These are phyloP conservation scores for Drosophila willistoni DNA, from an alignment of 1,140 invertebrate genomes.

Conservation along the genomic window DNA sequence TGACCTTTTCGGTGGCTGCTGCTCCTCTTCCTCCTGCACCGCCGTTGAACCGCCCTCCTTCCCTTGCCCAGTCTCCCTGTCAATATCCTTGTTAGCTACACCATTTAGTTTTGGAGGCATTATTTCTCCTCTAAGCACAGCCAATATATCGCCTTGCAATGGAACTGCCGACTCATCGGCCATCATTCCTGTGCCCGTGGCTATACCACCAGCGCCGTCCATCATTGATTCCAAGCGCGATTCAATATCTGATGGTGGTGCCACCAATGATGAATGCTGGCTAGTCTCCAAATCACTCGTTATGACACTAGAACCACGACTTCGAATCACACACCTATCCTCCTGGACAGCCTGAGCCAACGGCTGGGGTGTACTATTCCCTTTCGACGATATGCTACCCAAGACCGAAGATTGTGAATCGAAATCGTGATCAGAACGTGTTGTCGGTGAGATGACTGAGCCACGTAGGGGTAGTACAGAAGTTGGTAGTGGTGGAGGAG, in stretches of 20 bases:
- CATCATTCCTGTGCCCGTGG: not conserved
- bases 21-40: constrained; percentile 27
- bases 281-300: constrained; percentile 82
- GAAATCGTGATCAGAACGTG: constrained; percentile 77
- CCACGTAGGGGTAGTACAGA: constrained; percentile 43
- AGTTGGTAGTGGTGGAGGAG: constrained; percentile 36
- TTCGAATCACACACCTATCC: constrained; percentile 79
- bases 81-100: constrained; percentile 6
- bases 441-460: constrained; percentile 66
- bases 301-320: constrained; percentile 79
- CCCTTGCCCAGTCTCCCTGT: not conserved
- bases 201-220: constrained; percentile 58
- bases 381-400: constrained; percentile 82
- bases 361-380: constrained; percentile 73
- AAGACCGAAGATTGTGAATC: constrained; percentile 82
- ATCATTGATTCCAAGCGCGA: constrained; percentile 79
- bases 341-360: constrained; percentile 72
- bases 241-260: constrained; percentile 82
- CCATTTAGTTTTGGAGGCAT: constrained; percentile 59
- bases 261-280: constrained; percentile 81
- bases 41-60: not conserved
- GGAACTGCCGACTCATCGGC: constrained; percentile 46
- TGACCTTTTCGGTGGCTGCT: constrained; percentile 43
- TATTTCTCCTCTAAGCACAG: constrained; percentile 72
- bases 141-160: constrained; percentile 77